Evolutionary conservation across 2,113 vertebrate genomes (phyloP).

Genomic region (Prochilodus magdalenae): DNA sequence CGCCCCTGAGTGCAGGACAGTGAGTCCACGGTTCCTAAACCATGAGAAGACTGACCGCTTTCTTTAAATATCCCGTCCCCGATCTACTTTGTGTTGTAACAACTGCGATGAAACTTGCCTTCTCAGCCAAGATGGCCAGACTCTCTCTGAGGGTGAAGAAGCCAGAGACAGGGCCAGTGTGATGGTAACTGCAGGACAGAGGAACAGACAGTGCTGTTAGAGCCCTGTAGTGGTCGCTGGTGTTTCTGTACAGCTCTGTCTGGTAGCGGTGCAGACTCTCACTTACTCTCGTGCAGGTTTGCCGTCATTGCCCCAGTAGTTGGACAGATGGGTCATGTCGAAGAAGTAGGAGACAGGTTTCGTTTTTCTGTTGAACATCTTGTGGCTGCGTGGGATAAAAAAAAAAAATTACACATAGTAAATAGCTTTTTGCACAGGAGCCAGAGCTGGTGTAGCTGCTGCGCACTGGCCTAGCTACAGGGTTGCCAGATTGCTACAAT

Average conservation of each 20-base stretch:
- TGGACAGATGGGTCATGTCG: constrained; percentile 85
- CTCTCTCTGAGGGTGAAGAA: constrained; percentile 89
- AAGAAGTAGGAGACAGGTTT: constrained; percentile 87
- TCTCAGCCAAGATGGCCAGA: constrained; percentile 85
- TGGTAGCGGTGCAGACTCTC: not conserved
- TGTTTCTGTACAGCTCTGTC: not conserved
- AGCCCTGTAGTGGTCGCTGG: not conserved
- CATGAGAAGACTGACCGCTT: no score
- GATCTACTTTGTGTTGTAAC: not conserved
- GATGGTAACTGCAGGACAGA: constrained; percentile 86
- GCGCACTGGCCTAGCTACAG: no score
- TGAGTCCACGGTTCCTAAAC: no score
- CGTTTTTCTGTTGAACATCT: constrained; percentile 88
- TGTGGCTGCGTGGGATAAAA: constrained; percentile 76
- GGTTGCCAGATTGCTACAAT: no score
- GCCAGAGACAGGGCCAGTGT: constrained; percentile 84
- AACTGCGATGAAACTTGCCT: constrained; percentile 71
- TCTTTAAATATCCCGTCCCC: no score
- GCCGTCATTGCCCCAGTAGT: constrained; percentile 89
- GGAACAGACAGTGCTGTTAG: constrained; percentile 7
- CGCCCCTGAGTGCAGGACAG: no score
- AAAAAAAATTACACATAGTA: not conserved
- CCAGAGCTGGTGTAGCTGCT: no score
- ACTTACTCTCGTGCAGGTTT: constrained; percentile 83
- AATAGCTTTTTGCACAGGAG: no score